Percentiles rank a stretch among this genome's conserved stretches.
These are phyloP conservation scores for Cygnus atratus DNA, from an alignment of 2,113 vertebrate species.

Conservation along the genomic window DNA sequence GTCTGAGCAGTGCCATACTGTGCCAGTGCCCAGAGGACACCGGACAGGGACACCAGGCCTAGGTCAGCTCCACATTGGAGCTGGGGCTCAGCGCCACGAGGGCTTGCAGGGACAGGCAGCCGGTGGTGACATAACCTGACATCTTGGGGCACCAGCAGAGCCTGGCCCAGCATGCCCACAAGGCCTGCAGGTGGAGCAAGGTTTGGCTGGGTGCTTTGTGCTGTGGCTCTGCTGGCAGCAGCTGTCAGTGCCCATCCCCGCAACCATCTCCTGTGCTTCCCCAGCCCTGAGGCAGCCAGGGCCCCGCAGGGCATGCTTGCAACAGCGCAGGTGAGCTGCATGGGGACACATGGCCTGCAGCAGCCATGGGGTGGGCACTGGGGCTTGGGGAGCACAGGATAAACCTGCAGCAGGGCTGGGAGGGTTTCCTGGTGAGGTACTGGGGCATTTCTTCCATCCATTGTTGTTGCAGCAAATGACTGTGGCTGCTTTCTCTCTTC, in stretches of 20 bases:
- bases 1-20: too few relatives aligned
- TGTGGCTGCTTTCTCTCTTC: background rate
- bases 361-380: background rate
- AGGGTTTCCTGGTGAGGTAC: background rate
- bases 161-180: background rate
- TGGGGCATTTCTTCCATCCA: background rate
- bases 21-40: too few relatives aligned
- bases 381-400: background rate
- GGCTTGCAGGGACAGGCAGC: background rate
- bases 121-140: background rate
- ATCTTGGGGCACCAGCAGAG: background rate
- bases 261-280: background rate
- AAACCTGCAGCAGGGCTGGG: background rate
- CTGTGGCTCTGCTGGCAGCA: too few relatives aligned
- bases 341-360: background rate
- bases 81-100: background rate
- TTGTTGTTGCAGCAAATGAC: background rate
- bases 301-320: background rate
- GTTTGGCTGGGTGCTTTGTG: background rate
- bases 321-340: background rate
- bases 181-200: background rate
- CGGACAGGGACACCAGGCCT: background rate
- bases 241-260: background rate
- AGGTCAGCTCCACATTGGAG: background rate
- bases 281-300: background rate